Base-by-base conservation (phyloP, 2,888 invertebrate species). In the Dryobotodes eremita region DNA sequence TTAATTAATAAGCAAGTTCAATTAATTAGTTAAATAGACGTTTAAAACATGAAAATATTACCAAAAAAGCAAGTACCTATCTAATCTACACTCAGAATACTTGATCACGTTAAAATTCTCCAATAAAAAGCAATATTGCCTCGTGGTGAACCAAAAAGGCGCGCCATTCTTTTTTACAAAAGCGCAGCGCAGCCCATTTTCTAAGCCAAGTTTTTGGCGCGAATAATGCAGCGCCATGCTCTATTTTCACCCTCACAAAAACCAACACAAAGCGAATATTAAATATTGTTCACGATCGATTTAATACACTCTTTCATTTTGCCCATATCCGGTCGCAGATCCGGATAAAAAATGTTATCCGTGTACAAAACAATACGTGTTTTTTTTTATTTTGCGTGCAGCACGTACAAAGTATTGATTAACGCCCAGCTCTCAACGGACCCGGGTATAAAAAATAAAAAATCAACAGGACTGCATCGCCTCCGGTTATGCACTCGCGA, bases 371-470 rank as follows among this genome's bases (percentile, higher is more conserved):
- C 89, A 88, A 90, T 86, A 88, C 86, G 85, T 85, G 80, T 75
- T 77, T 88, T 91, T n/a, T 90, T 85, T 90, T 89, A 86, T 90
- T 92, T 92, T 89, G 83, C 86, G 87, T 90, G 88, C 87, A 89
- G 90, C 87, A 85, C 90, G 90, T 89, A 90, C 90, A 91, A 92
- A 91, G 92, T 95, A 95, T 95, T 95, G 95, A 95, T 95, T 94
- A 95, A 93, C 90, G 92, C 88, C 88, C 90, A 84, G 89, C 93
- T 92, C 92, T 92, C 92, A 92, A 88, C 93, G 91, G 89, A 82
- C 87, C 87, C 86, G 90, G 90, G 91, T 90, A 93, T 94, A 93
- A 94, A 94, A 94, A 94, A 93, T 91, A 93, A 93, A 94, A 92
- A 93, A 92, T 90, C 90, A 90, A 88, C 91, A 69, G 90, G 88